Evolutionary conservation across 2,888 invertebrate genomes (phyloP).

Genomic region (Meganola albula): DNA sequence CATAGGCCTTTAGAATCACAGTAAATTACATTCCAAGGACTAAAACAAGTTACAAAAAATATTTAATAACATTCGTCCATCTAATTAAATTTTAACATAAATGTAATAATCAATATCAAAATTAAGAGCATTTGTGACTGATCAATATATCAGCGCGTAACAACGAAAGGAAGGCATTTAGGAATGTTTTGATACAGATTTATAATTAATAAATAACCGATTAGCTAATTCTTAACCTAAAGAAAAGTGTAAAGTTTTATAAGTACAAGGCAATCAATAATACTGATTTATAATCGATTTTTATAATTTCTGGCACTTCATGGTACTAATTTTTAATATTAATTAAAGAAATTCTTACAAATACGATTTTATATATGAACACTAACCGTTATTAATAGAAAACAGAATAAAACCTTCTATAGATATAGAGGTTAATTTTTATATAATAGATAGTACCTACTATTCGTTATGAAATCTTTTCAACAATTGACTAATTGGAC

Average conservation of each 20-base stretch:
- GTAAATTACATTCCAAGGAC: conserved; percentile 29
- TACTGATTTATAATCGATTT: conserved; percentile 37
- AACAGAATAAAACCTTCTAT: not conserved
- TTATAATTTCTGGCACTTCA: conserved; percentile 35
- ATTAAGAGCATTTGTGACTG: conserved; percentile 25
- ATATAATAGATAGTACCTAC: conserved; percentile 7
- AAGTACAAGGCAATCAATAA: conserved; percentile 41
- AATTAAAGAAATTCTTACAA: conserved; percentile 28
- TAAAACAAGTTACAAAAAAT: conserved; percentile 25
- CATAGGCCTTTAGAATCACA: conserved; percentile 30
- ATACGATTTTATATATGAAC: conserved; percentile 24
- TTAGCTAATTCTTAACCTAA: conserved; percentile 25
- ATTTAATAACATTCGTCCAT: conserved; percentile 27
- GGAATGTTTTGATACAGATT: conserved; percentile 24
- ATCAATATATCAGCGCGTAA: conserved; percentile 13
- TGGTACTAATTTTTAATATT: conserved; percentile 29
- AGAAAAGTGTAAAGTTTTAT: conserved; percentile 28
- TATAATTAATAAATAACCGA: conserved; percentile 20
- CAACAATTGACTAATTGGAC: conserved; percentile 32
- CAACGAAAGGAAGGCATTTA: conserved; percentile 1
- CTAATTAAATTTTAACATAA: conserved; percentile 19
- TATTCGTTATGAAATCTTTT: conserved; percentile 11
- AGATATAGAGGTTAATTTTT: conserved; percentile 9
- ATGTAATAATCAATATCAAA: conserved; percentile 13
- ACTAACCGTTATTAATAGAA: conserved; percentile 19